Base-by-base conservation (phyloP, 2,888 invertebrate genomes). In the Torymus aiolomorphi region DNA sequence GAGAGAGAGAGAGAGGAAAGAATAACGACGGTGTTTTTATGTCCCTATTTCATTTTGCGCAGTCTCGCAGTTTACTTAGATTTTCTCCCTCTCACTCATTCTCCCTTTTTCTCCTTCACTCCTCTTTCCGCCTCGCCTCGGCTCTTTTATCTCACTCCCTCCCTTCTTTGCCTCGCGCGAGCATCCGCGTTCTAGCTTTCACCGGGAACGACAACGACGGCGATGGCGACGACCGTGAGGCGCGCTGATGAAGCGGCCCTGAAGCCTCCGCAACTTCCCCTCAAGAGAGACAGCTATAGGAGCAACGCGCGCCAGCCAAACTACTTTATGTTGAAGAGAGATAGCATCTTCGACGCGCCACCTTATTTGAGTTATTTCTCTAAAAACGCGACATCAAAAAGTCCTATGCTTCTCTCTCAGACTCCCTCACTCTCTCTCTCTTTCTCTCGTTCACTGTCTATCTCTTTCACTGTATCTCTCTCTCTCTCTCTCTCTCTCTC, bases 301-400 rank as follows among this genome's bases (percentile, higher is more conserved):
- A 24, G 24, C 31, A 8, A 54, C 14, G 14, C 65, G 20, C 66
- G 24, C 59, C 81, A 81, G 76, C 77, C 80, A 76, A 83, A 84
- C 82, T 82, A 80, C 78, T 82, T 82, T 82, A 80, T 72, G 72
- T 83, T 72, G 80, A 78, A 77, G 81, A 78, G 78, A 81, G 79
- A 84, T 83, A 83, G 82, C 81, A 76, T 78, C 80, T 62, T 81
- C 73, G 80, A 78, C 72, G 73, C 66, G 81, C 80, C 81, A 81
- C 82, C 82, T 83, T 80, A 83, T 83, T 84, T 82, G 80, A 84
- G 82, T 82, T 80, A 80, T 83, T 82, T 72, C 54, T 52, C 80
- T n/a, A n/a, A n/a, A n/a, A n/a, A n/a, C n/a, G n/a, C n/a, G n/a
- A n/a, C n/a, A n/a, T n/a, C n/a, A n/a, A n/a, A n/a, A 52, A 66